phyloP scores from a whole-genome alignment of 2,888 invertebrate genomes.

The Dynastes tityus region DNA sequence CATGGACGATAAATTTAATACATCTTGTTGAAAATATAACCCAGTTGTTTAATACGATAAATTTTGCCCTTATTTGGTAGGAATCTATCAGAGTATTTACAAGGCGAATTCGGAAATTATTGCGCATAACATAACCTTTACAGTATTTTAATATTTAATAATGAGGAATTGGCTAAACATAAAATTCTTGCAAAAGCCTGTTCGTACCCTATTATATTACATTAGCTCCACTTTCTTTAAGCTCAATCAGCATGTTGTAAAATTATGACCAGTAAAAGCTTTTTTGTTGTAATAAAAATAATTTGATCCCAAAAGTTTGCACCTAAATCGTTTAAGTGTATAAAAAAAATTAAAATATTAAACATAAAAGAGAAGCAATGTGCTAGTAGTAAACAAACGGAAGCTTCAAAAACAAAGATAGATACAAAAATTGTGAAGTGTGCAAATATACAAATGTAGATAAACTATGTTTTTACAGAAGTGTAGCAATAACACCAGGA shows the following conservation, averaged over 20 bases:
- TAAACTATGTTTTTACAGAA: slow-evolving; percentile 3
- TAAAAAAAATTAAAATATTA: not conserved
- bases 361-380: not conserved
- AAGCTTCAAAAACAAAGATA: slow-evolving; percentile 2
- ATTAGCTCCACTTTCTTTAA: not conserved
- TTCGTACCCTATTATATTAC: too few species aligned
- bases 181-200: too few species aligned
- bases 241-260: too few species aligned
- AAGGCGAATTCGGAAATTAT: too few species aligned
- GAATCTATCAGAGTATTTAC: too few species aligned
- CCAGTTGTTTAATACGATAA: too few species aligned
- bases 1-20: too few species aligned
- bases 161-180: too few species aligned
- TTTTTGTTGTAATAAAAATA: not conserved
- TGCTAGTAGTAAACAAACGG: slow-evolving; percentile 5
- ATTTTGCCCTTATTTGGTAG: too few species aligned
- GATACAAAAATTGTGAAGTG: slow-evolving; percentile 4
- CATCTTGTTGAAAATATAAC: too few species aligned
- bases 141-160: too few species aligned
- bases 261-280: not conserved
- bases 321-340: not conserved
- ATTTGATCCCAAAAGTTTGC: slow-evolving; percentile 1
- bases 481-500: slow-evolving; percentile 3
- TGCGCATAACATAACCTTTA: too few species aligned
- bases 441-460: slow-evolving; percentile 6